Conservation (phyloP, 2,797 vertebrate species). For the Aphelocoma californica region DNA sequence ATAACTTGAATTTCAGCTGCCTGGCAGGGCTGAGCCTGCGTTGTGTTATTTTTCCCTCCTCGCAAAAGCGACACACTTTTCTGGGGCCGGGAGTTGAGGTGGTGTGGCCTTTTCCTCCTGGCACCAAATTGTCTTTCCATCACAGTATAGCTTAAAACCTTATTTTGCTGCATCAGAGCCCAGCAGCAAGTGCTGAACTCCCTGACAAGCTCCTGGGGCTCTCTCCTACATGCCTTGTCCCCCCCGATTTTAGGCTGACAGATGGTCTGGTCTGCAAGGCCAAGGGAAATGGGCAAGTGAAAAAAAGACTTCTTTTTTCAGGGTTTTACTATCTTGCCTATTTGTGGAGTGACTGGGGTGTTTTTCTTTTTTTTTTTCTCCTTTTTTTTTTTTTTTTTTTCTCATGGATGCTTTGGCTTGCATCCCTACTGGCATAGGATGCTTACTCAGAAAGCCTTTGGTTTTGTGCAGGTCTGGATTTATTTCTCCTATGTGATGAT, state of each 20-base stretch:
- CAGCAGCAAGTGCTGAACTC: neutral
- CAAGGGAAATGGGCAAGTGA: neutral
- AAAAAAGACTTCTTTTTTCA: neutral
- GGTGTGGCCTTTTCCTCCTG: neutral
- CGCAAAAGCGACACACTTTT: neutral
- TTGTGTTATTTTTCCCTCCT: neutral
- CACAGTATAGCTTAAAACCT: neutral
- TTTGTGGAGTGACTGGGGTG: neutral
- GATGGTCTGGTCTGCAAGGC: neutral
- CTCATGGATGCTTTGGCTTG: neutral
- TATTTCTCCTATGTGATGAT: neutral
- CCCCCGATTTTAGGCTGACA: neutral
- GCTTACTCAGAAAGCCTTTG: conserved; percentile 4
- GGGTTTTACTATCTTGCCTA: neutral
- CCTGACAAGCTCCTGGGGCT: neutral
- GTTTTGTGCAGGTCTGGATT: neutral
- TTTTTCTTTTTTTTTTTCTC: neutral
- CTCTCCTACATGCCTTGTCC: neutral
- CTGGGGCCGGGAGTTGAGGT: neutral
- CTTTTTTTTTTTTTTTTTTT: neutral
- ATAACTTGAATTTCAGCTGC: conserved; percentile 1
- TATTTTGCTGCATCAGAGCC: neutral
- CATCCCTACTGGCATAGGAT: neutral
- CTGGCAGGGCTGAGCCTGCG: rapidly evolving
- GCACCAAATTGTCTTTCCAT: neutral